Base-by-base conservation (phyloP, 2,797 vertebrate species). In the Gobio occitaniae region DNA sequence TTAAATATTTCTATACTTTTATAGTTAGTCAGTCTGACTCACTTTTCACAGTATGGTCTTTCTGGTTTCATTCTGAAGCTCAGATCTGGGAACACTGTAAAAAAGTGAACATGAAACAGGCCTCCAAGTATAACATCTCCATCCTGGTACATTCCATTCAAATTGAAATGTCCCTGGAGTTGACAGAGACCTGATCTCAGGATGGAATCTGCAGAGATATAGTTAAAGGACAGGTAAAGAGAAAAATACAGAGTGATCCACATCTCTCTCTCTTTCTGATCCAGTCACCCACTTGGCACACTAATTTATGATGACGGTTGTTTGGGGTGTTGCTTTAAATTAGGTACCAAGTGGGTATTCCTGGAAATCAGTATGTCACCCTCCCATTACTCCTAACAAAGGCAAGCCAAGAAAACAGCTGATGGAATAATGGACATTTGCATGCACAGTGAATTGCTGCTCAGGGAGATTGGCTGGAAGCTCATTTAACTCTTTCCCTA, bases 31-130 rank as follows among this genome's bases (percentile, higher is more conserved):
- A 71, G 41, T 48, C 69, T 48, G 65, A 78, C 91, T 90, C 69
- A 92, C 90, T 87, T 68, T 78, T 91, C 52, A 78, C 92, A 92
- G 66, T 56, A 85, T 16, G 86, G 91, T 32, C 91, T 89, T 9
- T 90, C 83, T 47, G 94, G 94, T 79, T 94, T 83, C 15, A 91
- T 91, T 25, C 86, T 93, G 54, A 93, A 95, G 10, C 88, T 90
- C 61, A 89, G 70, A 32, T 95, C 91, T 54, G 94, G 91, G 19
- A 92, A 92, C 11, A 91, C 70, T 25, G 93, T 92, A 44, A 89
- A 90, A 66, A 92, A 93, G 77, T 94, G 93, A 13, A 94, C 82
- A 32, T 92, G 88, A 79, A 95, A 95, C 21, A 93, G 71, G 3
- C 94, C 94, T 63, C 94, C 93, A 1, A 95, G 83, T 70, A 44